These are phyloP conservation scores for Callaeas wilsoni DNA, from an alignment of 2,113 vertebrate genomes.

Conservation along the genomic window DNA sequence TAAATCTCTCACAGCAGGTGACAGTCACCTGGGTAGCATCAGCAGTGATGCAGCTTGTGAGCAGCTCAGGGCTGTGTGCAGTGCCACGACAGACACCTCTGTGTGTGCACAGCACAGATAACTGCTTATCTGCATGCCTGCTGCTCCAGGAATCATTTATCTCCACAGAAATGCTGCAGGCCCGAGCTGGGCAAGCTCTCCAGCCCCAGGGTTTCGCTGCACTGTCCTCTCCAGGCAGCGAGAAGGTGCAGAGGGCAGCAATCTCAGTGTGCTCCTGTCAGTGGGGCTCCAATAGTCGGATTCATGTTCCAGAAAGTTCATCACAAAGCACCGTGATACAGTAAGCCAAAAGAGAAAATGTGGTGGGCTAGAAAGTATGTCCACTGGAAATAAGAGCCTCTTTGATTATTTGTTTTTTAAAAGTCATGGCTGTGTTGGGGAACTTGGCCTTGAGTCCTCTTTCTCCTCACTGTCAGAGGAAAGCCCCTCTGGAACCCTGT, in stretches of 20 bases:
- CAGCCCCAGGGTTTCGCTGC: not conserved
- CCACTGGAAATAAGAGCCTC: not conserved
- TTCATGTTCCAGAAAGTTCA: not conserved
- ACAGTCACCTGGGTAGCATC: not conserved
- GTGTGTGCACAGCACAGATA: not conserved
- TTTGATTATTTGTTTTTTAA: not conserved
- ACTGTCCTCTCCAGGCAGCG: not conserved
- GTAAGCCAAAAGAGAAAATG: not conserved
- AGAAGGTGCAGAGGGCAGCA: not conserved
- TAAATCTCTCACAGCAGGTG: not conserved
- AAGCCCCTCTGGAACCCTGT: not conserved
- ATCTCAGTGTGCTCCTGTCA: not conserved
- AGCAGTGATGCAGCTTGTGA: not conserved
- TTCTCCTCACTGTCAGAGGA: not conserved
- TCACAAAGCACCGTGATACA: not conserved
- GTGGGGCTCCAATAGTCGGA: fast-evolving
- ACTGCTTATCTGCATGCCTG: not conserved
- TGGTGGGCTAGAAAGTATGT: not conserved
- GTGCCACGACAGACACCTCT: fast-evolving
- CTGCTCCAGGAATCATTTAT: not conserved
- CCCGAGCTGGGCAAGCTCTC: not conserved
- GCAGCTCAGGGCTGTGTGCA: not conserved
- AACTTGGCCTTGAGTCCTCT: not conserved
- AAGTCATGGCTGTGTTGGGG: not conserved
- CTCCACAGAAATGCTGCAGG: not conserved